Percentiles rank a stretch among this genome's conserved stretches.
Evolutionary conservation across 2,797 vertebrate genomes (phyloP).

Genomic region (Spinus pinus): DNA sequence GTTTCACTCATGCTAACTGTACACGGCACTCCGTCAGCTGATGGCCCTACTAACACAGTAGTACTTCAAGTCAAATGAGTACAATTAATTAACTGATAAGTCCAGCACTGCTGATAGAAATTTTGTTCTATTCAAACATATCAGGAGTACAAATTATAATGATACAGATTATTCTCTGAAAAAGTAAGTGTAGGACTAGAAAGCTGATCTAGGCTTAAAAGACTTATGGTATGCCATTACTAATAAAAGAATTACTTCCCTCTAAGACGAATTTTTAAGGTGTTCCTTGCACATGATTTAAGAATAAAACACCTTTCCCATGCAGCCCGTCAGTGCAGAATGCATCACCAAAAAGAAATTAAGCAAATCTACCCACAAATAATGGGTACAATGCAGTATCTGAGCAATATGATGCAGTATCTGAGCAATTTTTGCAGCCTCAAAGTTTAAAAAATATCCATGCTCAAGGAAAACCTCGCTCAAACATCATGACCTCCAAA

Average conservation of each 20-base stretch:
- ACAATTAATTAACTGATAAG: not conserved
- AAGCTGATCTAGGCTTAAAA: not conserved
- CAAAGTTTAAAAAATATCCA: not conserved
- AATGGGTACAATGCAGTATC: not conserved
- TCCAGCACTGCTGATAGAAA: not conserved
- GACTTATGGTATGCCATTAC: fast-evolving
- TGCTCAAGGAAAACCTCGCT: not conserved
- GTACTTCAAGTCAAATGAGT: not conserved
- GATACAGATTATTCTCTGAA: not conserved
- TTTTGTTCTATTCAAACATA: not conserved
- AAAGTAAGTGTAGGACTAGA: not conserved
- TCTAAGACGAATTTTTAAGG: not conserved
- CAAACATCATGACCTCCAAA: not conserved
- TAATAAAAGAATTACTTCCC: not conserved
- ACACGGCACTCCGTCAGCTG: not conserved
- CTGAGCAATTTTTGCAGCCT: not conserved
- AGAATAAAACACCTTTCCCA: not conserved
- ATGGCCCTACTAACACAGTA: not conserved
- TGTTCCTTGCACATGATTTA: not conserved
- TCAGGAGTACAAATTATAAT: not conserved
- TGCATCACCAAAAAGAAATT: not conserved
- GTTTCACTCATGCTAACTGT: not conserved
- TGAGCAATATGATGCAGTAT: not conserved
- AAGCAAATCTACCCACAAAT: not conserved
- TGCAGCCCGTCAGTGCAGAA: not conserved